Evolutionary conservation across 2,888 invertebrate species (phyloP), one percentile per base, ranked within the genome.

Genomic region (Drosophila demipolita): DNA sequence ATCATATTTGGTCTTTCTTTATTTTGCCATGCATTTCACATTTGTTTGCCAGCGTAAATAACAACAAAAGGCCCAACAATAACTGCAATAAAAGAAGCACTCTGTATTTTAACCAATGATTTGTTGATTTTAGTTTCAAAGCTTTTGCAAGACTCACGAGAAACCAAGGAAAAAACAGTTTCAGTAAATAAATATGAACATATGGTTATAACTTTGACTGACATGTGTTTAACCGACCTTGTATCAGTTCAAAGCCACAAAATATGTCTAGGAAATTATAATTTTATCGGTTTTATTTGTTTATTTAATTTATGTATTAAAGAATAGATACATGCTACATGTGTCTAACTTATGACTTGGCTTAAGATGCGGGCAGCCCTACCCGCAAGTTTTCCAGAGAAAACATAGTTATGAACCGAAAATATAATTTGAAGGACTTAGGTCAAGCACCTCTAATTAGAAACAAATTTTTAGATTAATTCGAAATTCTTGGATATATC

Each of bases 1-100:
- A 62, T 77, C 68, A 66, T 64, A 74, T 74, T 69, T 58, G 67
- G 61, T 67, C 66, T 81, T 83, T 79, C 80, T 74, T 64, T 63
- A 40, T 62, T 54, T 73, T 78, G 70, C 71, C 66, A 64, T 74
- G 58, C 75, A 75, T 75, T 71, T 64, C 54, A 50, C 57, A 65
- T 73, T 65, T 55, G 50, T 57, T 73, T 35, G n/a, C 42, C 36
- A 57, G 40, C 42, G 17, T 49, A 50, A 60, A 74, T 15, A n/a
- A 40, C 40, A 40, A 20, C 6, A 68, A 48, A 45, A 57, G 32
- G 9, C 32, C 32, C 29, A 33, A 60, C 63, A 65, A 33, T 65
- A 50, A 60, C 12, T 75, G 70, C 36, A 52, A 74, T 69, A 69
- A 69, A 66, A 49, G 20, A 29, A 49, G 58, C 11, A 36, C 49